Base-by-base conservation (phyloP, 2,113 vertebrate genomes). In the Nyctereutes procyonoides region DNA sequence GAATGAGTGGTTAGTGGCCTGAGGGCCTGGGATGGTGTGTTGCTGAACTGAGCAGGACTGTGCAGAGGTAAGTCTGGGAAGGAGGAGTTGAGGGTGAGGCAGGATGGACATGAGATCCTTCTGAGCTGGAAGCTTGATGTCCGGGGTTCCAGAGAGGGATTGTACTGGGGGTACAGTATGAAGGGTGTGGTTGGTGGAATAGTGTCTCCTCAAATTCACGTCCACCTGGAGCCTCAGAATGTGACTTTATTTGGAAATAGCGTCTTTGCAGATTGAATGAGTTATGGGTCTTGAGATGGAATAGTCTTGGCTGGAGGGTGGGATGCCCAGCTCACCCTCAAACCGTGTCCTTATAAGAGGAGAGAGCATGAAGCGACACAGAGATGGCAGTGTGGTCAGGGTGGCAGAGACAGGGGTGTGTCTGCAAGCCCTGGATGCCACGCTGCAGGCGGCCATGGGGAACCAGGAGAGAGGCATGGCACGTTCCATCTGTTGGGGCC, bases 41-140 rank as follows among this genome's bases (percentile, higher is more conserved):
- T 1, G 81, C 71, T 26, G 24, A 10, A 55, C 67, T 4, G 1
- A 53, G 38, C 4, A 24, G 16, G 51, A 0, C 22, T 3, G 2
- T 13, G 32, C 48, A 4, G 28, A 30, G 28, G 17, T 2, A 1
- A 55, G 4, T 12, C 0, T 17, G 8, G 51, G 58, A 8, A 14
- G 38, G n/a, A 65, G 20, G 15, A 13, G 0, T 0, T 0, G 0
- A 73, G 26, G 14, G 26, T 30, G 35, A 19, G 38, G 9, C 2
- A 5, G 69, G 15, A 26, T 24, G 8, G 2, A 3, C 0, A 1
- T 6, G 56, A 73, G 63, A 6, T 17, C 19, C 12, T 79, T 51
- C 28, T 0, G 32, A 11, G 28, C 4, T 0, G 38, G 24, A 30
- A 6, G 4, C 30, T 16, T 0, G 11, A 13, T 1, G 6, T 24